Percentiles rank a stretch among this genome's conserved stretches.
These are phyloP conservation scores for Tetanocera ferruginea DNA, from an alignment of 2,888 invertebrate species.

Conservation along the genomic window DNA sequence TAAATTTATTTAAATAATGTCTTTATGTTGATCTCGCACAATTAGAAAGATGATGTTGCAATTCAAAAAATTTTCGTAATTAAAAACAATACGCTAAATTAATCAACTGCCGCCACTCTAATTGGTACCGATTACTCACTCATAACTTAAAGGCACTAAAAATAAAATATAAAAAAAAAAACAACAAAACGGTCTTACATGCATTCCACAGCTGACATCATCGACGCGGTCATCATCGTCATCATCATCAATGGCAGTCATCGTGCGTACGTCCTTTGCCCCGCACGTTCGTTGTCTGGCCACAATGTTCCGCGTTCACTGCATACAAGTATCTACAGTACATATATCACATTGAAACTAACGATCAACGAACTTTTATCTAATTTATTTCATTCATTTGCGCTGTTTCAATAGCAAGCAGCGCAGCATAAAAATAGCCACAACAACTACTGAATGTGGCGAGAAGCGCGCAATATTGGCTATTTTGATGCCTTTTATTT, in stretches of 20 bases:
- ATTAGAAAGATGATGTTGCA: too few species aligned
- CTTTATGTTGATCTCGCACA: too few species aligned
- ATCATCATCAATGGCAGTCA: not conserved
- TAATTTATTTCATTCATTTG: constrained; percentile 33
- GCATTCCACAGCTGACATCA: constrained; percentile 9
- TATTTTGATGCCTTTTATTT: not conserved
- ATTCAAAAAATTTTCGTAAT: too few species aligned
- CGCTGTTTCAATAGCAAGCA: constrained; percentile 2
- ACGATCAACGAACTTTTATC: constrained; percentile 35
- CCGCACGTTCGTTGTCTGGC: not conserved
- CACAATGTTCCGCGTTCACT: not conserved
- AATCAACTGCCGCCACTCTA: not conserved
- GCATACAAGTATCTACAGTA: not conserved
- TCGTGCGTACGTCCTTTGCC: not conserved
- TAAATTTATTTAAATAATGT: too few species aligned
- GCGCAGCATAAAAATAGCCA: constrained; percentile 11
- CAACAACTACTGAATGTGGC: not conserved
- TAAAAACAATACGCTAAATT: too few species aligned
- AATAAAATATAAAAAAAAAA: too few species aligned
- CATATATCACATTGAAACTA: not conserved
- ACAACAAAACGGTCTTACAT: too few species aligned
- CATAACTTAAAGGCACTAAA: too few species aligned
- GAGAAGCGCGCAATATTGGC: not conserved
- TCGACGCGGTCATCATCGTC: not conserved
- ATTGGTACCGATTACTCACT: not conserved